Evolutionary conservation across 2,113 vertebrate species (phyloP).

Genomic region (Nycticebus coucang): DNA sequence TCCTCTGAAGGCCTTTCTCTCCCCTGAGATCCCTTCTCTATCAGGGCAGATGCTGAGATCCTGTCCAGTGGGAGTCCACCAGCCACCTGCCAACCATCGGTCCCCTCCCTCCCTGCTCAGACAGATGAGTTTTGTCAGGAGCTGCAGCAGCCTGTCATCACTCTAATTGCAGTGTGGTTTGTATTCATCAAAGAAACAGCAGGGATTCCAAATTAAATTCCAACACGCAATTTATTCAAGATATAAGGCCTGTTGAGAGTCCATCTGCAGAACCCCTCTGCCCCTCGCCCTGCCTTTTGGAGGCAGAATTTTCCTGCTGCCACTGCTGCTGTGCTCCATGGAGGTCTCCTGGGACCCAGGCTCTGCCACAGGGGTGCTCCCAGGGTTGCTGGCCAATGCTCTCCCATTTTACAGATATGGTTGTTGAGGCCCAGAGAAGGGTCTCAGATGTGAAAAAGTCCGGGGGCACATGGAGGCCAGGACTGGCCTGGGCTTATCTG

Average conservation of each 20-base stretch:
- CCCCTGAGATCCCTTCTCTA: neutral
- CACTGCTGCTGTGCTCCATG: accelerated
- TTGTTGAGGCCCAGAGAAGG: neutral
- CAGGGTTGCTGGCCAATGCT: neutral
- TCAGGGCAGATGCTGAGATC: neutral
- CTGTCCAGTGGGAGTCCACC: accelerated
- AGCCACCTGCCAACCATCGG: constrained; percentile 40
- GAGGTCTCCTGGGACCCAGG: neutral
- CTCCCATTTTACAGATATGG: neutral
- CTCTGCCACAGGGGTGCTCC: neutral
- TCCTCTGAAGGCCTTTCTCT: neutral
- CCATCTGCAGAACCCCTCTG: neutral
- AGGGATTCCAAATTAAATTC: constrained; percentile 71
- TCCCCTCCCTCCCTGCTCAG: constrained; percentile 25
- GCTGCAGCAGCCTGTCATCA: constrained; percentile 36
- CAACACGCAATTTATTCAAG: constrained; percentile 59
- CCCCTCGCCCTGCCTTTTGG: neutral
- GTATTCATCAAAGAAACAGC: constrained; percentile 70
- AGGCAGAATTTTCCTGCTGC: neutral
- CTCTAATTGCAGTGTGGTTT: constrained; percentile 65
- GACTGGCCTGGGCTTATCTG: neutral
- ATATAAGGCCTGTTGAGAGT: constrained; percentile 2
- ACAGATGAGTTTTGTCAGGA: constrained; percentile 61
- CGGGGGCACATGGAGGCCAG: neutral
- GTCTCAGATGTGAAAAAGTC: neutral